These are phyloP conservation scores for Augiades crinisus DNA, from an alignment of 2,888 invertebrate species.

Conservation along the genomic window DNA sequence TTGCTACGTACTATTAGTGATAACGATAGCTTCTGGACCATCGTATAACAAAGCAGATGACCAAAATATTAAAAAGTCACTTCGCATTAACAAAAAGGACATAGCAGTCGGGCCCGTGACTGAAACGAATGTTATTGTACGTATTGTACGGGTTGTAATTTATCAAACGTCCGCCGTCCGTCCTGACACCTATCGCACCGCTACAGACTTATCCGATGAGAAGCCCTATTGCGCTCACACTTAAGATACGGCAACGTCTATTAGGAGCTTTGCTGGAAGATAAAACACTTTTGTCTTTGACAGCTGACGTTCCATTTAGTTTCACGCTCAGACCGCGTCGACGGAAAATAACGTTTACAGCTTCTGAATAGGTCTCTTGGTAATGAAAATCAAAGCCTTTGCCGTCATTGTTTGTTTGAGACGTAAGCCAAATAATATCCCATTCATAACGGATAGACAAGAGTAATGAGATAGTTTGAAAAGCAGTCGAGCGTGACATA, in stretches of 20 bases:
- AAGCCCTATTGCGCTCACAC: conserved; percentile 26
- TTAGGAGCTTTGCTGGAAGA: conserved; percentile 49
- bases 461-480: conserved; percentile 22
- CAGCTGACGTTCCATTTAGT: conserved; percentile 40
- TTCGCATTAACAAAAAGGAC: neutral
- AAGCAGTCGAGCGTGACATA: conserved; percentile 56
- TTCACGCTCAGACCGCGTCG: conserved; percentile 5
- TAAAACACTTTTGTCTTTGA: conserved; percentile 52
- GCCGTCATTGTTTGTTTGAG: conserved; percentile 13
- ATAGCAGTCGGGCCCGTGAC: conserved; percentile 16
- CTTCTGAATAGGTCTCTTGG: conserved; percentile 19
- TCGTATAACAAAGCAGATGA: too few relatives aligned
- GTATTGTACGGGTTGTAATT: conserved; percentile 69
- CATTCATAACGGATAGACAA: conserved; percentile 20
- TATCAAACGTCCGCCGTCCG: conserved; percentile 63
- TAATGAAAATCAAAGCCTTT: conserved; percentile 17
- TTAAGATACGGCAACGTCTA: conserved; percentile 41
- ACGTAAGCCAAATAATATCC: conserved; percentile 19
- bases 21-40: too few relatives aligned
- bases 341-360: conserved; percentile 12
- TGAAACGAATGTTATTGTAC: conserved; percentile 66
- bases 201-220: conserved; percentile 51
- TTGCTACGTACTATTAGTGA: too few relatives aligned
- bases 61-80: neutral
- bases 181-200: conserved; percentile 31